Conservation (phyloP, 1,140 invertebrate genomes). For the Panagrolaimus sp. region DNA sequence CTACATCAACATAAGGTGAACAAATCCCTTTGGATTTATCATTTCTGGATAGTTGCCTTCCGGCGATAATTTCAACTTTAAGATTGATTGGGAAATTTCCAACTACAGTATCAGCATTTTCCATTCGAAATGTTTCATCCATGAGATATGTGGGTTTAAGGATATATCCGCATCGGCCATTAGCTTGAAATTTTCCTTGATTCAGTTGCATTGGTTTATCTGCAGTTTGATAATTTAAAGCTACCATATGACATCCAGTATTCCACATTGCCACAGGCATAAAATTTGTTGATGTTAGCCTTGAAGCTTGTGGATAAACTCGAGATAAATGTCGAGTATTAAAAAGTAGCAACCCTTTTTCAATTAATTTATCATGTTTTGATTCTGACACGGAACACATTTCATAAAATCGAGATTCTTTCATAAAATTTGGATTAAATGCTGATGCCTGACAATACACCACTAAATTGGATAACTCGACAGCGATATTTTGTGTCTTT, state of each 20-base stretch:
- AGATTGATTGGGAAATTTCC: slow-evolving; percentile 41
- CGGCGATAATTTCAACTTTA: slow-evolving; percentile 72
- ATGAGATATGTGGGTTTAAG: slow-evolving; percentile 88
- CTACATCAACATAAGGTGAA: slow-evolving; percentile 89
- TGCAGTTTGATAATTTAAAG: slow-evolving; percentile 56
- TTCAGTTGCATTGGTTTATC: slow-evolving; percentile 58
- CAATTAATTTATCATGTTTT: slow-evolving; percentile 56
- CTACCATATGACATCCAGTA: slow-evolving; percentile 82
- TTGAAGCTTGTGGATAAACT: slow-evolving; percentile 81
- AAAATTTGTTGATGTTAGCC: slow-evolving; percentile 94
- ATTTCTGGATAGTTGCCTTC: slow-evolving; percentile 76
- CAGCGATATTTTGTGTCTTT: slow-evolving; percentile 52
- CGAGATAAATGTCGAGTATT: slow-evolving; percentile 69
- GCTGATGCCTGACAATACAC: slow-evolving; percentile 57
- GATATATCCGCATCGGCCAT: slow-evolving; percentile 75
- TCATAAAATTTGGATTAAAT: slow-evolving; percentile 53
- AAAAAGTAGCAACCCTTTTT: slow-evolving; percentile 46
- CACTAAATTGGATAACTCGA: slow-evolving; percentile 55
- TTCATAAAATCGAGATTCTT: slow-evolving; percentile 50
- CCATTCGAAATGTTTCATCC: slow-evolving; percentile 74
- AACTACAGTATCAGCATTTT: slow-evolving; percentile 3
- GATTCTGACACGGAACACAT: slow-evolving; percentile 59
- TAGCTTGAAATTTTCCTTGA: slow-evolving; percentile 54
- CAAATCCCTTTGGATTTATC: slow-evolving; percentile 75
- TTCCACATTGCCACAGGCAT: slow-evolving; percentile 92